Base-by-base conservation (phyloP, 1,140 invertebrate species). In the Drosophila trapezifrons region DNA sequence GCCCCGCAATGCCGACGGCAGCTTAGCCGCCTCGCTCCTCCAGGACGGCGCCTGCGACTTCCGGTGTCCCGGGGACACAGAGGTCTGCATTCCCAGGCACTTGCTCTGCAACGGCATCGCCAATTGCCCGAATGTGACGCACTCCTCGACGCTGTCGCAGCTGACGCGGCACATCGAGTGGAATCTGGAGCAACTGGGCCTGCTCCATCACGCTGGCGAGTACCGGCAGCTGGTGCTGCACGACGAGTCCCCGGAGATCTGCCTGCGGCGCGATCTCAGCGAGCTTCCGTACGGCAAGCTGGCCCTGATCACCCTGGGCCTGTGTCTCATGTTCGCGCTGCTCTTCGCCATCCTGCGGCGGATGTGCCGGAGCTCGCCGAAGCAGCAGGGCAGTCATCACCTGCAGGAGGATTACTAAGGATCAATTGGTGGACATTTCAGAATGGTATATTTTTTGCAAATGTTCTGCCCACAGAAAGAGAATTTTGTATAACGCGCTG, bases 101-200 rank as follows among this genome's bases (percentile, higher is more conserved):
- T 93, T 98, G 13, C 94, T 98, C 0, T 98, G 97, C 89, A 97
- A 98, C 86, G 97, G 97, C 12, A 94, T 97, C 1, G 94, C 96
- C 1, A 90, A 90, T 32, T 98, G 97, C 92, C 97, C 97, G 0
- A 96, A 96, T 70, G 93, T 91, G 10, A 93, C 92, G 38, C 76
- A 81, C 90, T 93, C 91, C 90, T 94, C 80, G 90, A 93, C 84
- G 75, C 65, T 91, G 92, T 93, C 69, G 91, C 92, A 89, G 86
- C 93, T 91, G 85, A 93, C 74, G 92, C 93, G 83, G 55, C 92
- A 93, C 91, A 71, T 93, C 59, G 93, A 94, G 78, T 93, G 94
- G 74, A 94, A 93, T 85, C 89, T 94, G 63, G 92, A 93, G 67
- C 92, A 93, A 46, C 86, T 94, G 47, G 93, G 93, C 6, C 93